These are phyloP conservation scores for Stictocephala bisonia DNA, from an alignment of 2,888 invertebrate species.

Conservation along the genomic window DNA sequence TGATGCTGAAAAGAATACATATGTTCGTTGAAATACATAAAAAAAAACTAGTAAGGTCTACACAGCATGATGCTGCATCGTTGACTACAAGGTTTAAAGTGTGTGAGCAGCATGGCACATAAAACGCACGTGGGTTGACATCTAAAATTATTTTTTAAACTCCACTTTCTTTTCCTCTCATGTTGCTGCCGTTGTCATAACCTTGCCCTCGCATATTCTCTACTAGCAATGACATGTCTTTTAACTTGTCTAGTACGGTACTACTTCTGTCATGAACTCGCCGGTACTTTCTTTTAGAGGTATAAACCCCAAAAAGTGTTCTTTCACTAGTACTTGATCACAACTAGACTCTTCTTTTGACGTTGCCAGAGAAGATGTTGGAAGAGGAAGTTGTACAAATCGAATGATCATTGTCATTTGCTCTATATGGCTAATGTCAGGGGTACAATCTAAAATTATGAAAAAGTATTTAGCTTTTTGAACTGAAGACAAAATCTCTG, in stretches of 20 bases:
- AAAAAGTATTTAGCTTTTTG: constrained; percentile 13
- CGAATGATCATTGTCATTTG: constrained; percentile 29
- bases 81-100: constrained; percentile 15
- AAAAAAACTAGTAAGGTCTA: not conserved
- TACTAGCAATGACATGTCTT: not conserved
- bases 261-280: not conserved
- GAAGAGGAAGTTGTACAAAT: not conserved
- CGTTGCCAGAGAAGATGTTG: not conserved
- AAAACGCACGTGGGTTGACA: constrained; percentile 28
- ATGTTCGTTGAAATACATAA: no score
- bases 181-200: constrained; percentile 36
- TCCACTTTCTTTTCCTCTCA: constrained; percentile 27
- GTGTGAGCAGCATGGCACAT: constrained; percentile 22
- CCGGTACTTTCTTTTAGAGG: constrained; percentile 7
- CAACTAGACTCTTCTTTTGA: not conserved
- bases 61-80: not conserved
- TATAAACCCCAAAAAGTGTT: constrained; percentile 39
- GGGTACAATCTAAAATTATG: constrained; percentile 32
- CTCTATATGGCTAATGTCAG: constrained; percentile 14
- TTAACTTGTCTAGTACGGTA: not conserved
- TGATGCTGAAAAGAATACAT: constrained; percentile 16
- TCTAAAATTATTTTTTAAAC: constrained; percentile 20
- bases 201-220: constrained; percentile 17
- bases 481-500: not conserved
- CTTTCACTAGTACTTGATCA: no score